Percentiles rank a stretch among this genome's conserved stretches.
Conservation (phyloP, 2,797 vertebrate genomes). For the Coregonus suidteri region DNA sequence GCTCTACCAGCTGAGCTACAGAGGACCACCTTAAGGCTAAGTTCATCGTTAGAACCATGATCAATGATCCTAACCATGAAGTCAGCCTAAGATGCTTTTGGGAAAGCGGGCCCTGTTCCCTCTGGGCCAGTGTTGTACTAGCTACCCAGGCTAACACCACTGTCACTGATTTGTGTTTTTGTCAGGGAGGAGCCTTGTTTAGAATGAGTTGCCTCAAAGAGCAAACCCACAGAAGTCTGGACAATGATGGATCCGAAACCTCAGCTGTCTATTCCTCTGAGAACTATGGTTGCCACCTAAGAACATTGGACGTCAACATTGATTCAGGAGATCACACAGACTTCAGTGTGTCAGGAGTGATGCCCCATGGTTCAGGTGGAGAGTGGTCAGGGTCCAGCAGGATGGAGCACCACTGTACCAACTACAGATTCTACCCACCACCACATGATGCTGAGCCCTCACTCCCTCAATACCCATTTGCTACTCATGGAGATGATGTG, state of each 20-base stretch:
- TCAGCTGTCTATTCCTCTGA: neutral
- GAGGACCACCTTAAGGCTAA: no score
- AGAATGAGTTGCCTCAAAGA: constrained; percentile 2
- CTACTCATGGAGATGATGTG: constrained; percentile 35
- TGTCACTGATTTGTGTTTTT: no score
- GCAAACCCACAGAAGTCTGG: neutral
- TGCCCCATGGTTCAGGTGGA: constrained; percentile 1
- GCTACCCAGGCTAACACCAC: no score
- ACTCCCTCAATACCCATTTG: constrained; percentile 27
- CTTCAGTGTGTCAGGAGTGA: constrained; percentile 1
- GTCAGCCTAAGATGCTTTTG: no score
- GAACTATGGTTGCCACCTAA: neutral
- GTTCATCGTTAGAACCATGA: no score
- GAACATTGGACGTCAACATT: neutral
- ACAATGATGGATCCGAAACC: neutral
- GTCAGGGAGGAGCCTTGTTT: neutral
- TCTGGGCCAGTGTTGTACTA: no score
- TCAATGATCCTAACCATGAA: no score
- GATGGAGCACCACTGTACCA: constrained; percentile 30
- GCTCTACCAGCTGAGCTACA: no score
- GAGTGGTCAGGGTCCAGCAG: constrained; percentile 3
- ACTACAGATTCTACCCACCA: constrained; percentile 25
- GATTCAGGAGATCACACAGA: constrained; percentile 17
- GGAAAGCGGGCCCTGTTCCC: no score
- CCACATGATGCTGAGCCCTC: constrained; percentile 24